These are phyloP conservation scores for Neosilurus mollespiculum DNA, from an alignment of 2,797 vertebrate species.

Conservation along the genomic window DNA sequence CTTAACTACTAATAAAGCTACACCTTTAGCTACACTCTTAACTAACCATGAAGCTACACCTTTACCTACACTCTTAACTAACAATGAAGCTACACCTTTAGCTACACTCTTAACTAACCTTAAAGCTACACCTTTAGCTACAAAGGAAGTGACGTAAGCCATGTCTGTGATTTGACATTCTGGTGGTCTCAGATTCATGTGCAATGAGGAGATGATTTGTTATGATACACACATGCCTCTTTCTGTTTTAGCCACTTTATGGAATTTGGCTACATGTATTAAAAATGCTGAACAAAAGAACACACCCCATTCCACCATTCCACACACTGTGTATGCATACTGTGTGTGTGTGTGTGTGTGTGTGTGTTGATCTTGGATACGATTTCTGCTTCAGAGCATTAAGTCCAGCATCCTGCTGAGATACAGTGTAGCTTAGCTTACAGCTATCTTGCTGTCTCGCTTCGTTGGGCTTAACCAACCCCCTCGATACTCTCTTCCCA, in stretches of 20 bases:
- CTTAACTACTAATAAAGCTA: no score
- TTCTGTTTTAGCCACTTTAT: constrained; percentile 4
- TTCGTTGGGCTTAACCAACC: constrained; percentile 24
- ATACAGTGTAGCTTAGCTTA: constrained; percentile 3
- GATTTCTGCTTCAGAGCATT: constrained; percentile 66
- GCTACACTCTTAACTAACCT: no score
- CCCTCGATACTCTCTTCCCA: constrained; percentile 8
- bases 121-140: not conserved
- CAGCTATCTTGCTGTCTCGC: constrained; percentile 15
- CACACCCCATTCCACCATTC: constrained; percentile 20
- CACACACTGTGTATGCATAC: not conserved
- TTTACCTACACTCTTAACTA: no score
- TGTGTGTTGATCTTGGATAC: constrained; percentile 47
- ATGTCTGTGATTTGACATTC: not conserved
- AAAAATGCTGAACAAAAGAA: constrained; percentile 6
- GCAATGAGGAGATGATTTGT: not conserved
- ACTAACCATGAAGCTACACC: no score
- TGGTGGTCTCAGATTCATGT: not conserved
- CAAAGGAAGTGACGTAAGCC: not conserved
- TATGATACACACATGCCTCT: not conserved
- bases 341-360: not conserved
- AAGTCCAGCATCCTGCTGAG: constrained; percentile 59
- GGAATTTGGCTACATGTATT: constrained; percentile 24
- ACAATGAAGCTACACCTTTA: no score
- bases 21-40: no score